Evolutionary conservation across 2,113 vertebrate genomes (phyloP), one percentile per base, ranked within the genome.

Genomic region (Stomatorhinus ivindoensis): DNA sequence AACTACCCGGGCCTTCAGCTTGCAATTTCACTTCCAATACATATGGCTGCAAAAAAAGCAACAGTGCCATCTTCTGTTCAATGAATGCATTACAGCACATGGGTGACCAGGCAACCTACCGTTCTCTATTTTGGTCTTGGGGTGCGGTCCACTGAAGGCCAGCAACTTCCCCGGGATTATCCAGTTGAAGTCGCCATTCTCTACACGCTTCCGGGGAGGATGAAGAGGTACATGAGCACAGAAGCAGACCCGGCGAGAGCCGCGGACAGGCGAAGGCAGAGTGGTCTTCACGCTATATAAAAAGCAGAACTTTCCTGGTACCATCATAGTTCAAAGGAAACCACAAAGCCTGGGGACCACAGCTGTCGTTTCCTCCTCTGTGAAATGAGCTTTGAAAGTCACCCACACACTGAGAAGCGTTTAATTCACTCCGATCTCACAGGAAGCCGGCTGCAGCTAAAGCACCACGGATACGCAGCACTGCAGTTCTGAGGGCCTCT

Each of bases 121-220:
- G 89, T 99, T 99, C 95, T 99, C 98, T 89, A 99, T 94, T 95
- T 97, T 99, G 92, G 97, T 99, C 95, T 98, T 99, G 13, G 98
- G 97, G 90, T 99, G 98, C 3, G 98, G 98, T 92, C 98, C 98
- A 44, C 98, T 99, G 94, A 99, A 99, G 6, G 98, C 98, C 94
- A 99, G 93, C 91, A 99, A 96, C 92, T 98, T 99, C 87, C 97
- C 97, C 2, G 97, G 98, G 88, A 99, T 94, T 83, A 99, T 99
- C 98, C 98, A 99, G 94, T 99, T 99, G 93, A 99, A 97, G 93
- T 99, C 98, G 73, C 98, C 98, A 15, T 99, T 99, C 94, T 99
- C 98, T 90, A 99, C 98, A 27, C 98, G 95, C 98, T 99, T 15
- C 73, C 73, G 2, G 15, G 35, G 35, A 42, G 73, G 73, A 80